phyloP scores from a whole-genome alignment of 92 coral and sea anemone genomes.

The Palythoa grandiflora region DNA sequence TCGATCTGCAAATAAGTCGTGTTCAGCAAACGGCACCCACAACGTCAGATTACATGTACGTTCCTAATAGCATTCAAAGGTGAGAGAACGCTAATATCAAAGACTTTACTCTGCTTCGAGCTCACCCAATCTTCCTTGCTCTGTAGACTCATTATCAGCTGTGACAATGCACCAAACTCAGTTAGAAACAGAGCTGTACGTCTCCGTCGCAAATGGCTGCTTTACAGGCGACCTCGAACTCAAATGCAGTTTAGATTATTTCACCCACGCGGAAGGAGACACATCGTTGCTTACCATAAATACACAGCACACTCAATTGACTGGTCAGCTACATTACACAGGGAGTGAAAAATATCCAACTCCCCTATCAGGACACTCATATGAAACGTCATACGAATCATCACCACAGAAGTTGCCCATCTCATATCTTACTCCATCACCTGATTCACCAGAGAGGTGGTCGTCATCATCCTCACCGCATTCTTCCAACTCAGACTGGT shows the following conservation, averaged over 20 bases:
- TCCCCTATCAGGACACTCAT: slow-evolving; percentile 85
- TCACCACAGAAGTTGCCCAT: too few relatives aligned
- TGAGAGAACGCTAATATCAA: slow-evolving; percentile 36
- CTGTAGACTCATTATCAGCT: slow-evolving; percentile 40
- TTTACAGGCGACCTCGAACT: too few relatives aligned
- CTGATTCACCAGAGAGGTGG: too few relatives aligned
- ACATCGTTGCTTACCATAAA: slow-evolving; percentile 20
- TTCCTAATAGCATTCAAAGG: slow-evolving; percentile 57
- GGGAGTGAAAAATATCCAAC: slow-evolving; percentile 71
- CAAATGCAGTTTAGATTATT: slow-evolving; percentile 38
- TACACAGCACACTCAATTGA: slow-evolving; percentile 58
- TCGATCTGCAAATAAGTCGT: too few relatives aligned
- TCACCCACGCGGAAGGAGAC: slow-evolving; percentile 44
- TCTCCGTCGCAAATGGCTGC: too few relatives aligned
- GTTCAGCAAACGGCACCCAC: slow-evolving; percentile 47
- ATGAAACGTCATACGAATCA: slow-evolving; percentile 64
- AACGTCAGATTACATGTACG: slow-evolving; percentile 84
- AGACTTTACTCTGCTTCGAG: slow-evolving; percentile 67
- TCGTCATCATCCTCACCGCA: too few relatives aligned
- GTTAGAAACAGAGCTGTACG: neutral
- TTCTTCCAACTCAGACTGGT: too few relatives aligned
- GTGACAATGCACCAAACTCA: slow-evolving; percentile 14
- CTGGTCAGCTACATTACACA: slow-evolving; percentile 49
- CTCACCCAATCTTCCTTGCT: slow-evolving; percentile 76
- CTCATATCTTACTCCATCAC: too few relatives aligned